These are phyloP conservation scores for Condylura cristata DNA, from an alignment of 2,113 vertebrate species.

Conservation along the genomic window DNA sequence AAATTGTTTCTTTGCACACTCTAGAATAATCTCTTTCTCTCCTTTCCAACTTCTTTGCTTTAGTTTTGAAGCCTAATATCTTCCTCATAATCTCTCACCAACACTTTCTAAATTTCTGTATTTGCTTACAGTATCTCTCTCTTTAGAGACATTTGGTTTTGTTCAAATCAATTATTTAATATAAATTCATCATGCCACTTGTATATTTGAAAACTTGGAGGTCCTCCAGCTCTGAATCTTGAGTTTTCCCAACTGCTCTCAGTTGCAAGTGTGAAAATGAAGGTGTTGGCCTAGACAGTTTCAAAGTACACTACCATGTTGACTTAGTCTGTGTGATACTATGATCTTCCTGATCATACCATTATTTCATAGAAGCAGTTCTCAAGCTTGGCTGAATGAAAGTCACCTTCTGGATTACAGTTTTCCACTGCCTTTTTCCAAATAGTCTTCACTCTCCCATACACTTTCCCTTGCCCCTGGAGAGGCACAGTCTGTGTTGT, in stretches of 20 bases:
- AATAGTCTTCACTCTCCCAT: neutral
- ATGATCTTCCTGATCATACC: accelerated
- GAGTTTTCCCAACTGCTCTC: neutral
- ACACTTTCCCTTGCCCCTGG: neutral
- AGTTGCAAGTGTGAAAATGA: neutral
- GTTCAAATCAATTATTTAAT: neutral
- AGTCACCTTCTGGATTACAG: neutral
- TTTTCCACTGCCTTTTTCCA: neutral
- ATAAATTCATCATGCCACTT: neutral
- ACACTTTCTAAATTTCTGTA: neutral
- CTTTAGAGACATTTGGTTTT: neutral
- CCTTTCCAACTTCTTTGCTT: neutral
- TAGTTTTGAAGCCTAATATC: neutral
- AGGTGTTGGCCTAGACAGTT: neutral
- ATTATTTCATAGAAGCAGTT: neutral
- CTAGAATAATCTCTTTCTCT: neutral
- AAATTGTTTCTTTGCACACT: neutral
- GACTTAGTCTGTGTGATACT: neutral
- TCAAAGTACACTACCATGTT: neutral
- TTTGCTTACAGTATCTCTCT: neutral
- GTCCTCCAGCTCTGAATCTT: neutral
- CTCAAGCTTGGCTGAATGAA: neutral
- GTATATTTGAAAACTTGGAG: neutral
- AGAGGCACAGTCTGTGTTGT: neutral
- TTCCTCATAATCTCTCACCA: neutral